phyloP scores from a whole-genome alignment of 2,113 vertebrate species.

The Clarias magur region DNA sequence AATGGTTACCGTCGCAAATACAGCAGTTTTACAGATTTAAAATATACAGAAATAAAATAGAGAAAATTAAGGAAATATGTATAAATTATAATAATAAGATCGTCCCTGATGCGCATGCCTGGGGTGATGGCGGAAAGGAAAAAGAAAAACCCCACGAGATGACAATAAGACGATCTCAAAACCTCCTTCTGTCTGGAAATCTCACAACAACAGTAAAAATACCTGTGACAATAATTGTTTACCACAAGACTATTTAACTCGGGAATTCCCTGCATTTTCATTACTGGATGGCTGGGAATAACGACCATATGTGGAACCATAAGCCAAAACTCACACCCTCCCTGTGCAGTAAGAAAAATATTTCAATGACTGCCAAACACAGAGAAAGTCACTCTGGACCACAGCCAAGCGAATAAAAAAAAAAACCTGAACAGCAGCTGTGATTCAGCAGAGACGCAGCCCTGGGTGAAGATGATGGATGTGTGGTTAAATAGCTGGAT shows the following conservation, averaged over 20 bases:
- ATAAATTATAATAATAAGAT: too few species aligned
- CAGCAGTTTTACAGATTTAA: too few species aligned
- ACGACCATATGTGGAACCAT: background rate
- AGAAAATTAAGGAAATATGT: too few species aligned
- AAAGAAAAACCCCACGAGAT: too few species aligned
- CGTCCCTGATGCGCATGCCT: too few species aligned
- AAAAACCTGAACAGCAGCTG: background rate
- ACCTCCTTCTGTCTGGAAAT: background rate
- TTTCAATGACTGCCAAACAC: background rate
- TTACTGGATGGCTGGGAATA: background rate
- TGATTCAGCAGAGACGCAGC: conserved; percentile 10
- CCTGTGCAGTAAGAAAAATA: background rate
- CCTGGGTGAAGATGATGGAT: background rate
- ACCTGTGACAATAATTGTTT: background rate
- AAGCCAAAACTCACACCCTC: background rate
- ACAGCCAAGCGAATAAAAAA: background rate
- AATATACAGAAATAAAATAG: too few species aligned
- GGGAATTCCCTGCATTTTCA: background rate
- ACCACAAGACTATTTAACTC: background rate
- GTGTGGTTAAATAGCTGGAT: background rate
- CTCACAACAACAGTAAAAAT: background rate
- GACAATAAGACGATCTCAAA: background rate
- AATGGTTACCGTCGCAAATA: too few species aligned
- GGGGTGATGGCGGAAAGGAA: too few species aligned
- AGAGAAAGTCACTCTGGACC: conserved; percentile 12